Evolutionary conservation across 2,797 vertebrate genomes (phyloP), one percentile per base, ranked within the genome.

Genomic region (Manis javanica): DNA sequence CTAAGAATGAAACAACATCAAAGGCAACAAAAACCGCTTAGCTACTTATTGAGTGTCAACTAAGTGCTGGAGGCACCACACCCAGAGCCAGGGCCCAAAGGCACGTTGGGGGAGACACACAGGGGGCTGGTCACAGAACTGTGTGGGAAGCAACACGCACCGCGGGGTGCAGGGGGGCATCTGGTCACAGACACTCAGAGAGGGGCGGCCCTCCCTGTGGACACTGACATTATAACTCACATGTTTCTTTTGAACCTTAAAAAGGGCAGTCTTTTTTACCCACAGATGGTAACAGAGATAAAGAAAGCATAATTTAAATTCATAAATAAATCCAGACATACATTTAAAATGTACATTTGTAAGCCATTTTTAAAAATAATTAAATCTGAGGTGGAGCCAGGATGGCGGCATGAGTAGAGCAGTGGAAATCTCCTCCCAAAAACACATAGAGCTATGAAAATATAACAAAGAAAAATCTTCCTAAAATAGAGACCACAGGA

Each of bases 241-340:
- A 4, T 23, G 49, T 18, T 26, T 83, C 26, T 89, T 74, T 19
- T 21, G 16, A 90, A 66, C 55, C 39, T 68, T 90, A 61, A 78
- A 87, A 94, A 29, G 5, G 49, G 29, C 29, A 16, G 31, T 61
- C n/a, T 87, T 64, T 78, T 51, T 82, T 68, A 79, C 5, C 37
- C 23, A 53, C 4, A 1, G 34, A 24, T 26, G 13, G 37, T 64
- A 66, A 55, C 0, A 21, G 2, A 4, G 2, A 1, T 66, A 31
- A 88, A 71, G 84, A 88, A 86, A 85, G 42, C 68, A 72, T 3
- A 34, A 95, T 55, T 89, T 42, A 86, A 84, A 87, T 57, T 51
- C 26, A 74, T 72, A n/a, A 53, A n/a, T 63, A 77, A 71, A 42
- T 12, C 72, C 42, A 63, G 24, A 21, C 34, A 53, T 63, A 23